Conservation (phyloP, 2,888 invertebrate genomes). For the Rhingia campestris region DNA sequence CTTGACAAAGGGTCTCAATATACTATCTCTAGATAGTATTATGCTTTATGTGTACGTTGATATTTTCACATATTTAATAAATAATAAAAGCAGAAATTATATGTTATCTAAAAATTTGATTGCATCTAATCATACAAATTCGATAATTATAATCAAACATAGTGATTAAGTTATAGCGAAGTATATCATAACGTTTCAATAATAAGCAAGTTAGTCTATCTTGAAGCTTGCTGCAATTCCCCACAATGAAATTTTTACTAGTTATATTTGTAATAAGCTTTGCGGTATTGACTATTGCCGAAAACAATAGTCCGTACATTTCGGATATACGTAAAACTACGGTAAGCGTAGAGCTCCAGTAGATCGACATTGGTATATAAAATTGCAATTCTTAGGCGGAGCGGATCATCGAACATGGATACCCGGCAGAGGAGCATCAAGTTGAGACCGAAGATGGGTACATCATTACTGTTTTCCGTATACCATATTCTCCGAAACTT, state of each 20-base stretch:
- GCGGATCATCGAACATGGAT: conserved; percentile 81
- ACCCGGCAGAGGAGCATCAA: conserved; percentile 88
- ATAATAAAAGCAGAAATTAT: too few species aligned
- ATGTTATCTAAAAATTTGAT: neutral
- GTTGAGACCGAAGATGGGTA: conserved; percentile 92
- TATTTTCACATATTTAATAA: too few species aligned
- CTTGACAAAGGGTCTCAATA: too few species aligned
- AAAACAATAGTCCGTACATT: conserved; percentile 16
- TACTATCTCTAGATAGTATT: too few species aligned
- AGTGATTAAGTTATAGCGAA: conserved; percentile 7
- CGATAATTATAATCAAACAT: neutral
- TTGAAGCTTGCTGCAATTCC: neutral
- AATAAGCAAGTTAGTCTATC: conserved; percentile 5
- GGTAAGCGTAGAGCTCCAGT: neutral
- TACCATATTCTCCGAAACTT: conserved; percentile 85
- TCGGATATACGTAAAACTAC: conserved; percentile 44
- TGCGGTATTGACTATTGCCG: conserved; percentile 1
- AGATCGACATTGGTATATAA: neutral
- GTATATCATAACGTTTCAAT: neutral
- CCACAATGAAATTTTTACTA: conserved; percentile 21
- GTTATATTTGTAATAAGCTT: neutral
- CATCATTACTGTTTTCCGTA: conserved; percentile 91
- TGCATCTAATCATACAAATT: conserved; percentile 16
- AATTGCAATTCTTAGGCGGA: conserved; percentile 75
- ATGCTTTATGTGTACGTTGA: too few species aligned